Percentiles rank a stretch among this genome's conserved stretches.
phyloP scores from a whole-genome alignment of 2,888 invertebrate genomes.

The Argyresthia albistria region DNA sequence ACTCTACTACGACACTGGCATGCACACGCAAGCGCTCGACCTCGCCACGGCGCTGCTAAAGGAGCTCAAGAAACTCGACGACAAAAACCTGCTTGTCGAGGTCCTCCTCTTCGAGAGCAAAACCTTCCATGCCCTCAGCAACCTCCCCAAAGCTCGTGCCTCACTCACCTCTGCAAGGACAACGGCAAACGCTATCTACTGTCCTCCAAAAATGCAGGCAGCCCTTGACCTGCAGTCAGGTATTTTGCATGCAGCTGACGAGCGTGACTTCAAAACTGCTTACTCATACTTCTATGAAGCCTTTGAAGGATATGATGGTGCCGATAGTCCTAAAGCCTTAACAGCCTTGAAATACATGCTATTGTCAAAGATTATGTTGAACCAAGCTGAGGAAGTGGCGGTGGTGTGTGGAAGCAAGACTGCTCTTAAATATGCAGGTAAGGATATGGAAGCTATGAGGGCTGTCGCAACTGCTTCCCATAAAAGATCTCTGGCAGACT shows the following conservation, averaged over 20 bases:
- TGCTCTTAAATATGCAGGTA: constrained; percentile 95
- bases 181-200: constrained; percentile 99
- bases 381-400: constrained; percentile 95
- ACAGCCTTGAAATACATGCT: constrained; percentile 99
- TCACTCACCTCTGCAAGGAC: constrained; percentile 98
- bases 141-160: constrained; percentile 96
- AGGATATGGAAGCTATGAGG: constrained; percentile 98
- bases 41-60: constrained; percentile 90
- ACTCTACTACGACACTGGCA: constrained; percentile 92
- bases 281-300: constrained; percentile 99
- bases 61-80: constrained; percentile 98
- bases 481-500: constrained; percentile 96
- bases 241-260: constrained; percentile 99
- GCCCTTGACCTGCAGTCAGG: constrained; percentile 97
- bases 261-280: constrained; percentile 99
- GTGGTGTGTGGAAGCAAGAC: constrained; percentile 96
- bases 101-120: constrained; percentile 98
- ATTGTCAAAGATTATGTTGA: constrained; percentile 98
- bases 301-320: constrained; percentile 98
- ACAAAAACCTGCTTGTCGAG: constrained; percentile 98
- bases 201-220: constrained; percentile 98
- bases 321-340: constrained; percentile 91
- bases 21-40: constrained; percentile 89
- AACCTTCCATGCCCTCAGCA: constrained; percentile 97
- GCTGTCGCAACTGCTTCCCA: constrained; percentile 97